Base-by-base conservation (phyloP, 2,888 invertebrate species). In the Nymphalis c-album region DNA sequence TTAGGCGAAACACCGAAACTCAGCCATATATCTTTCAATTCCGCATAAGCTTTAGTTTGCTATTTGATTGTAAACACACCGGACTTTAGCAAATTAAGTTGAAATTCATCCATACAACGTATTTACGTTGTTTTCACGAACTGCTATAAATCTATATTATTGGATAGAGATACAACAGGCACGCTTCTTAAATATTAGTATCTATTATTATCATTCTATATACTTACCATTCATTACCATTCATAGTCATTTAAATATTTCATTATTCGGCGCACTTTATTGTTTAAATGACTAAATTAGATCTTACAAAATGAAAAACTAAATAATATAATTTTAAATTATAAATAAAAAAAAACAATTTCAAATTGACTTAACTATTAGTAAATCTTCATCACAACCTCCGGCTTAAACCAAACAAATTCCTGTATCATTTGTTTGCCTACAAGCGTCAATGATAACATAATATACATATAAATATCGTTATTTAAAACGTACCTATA, bases 1-100 rank as follows among this genome's bases (percentile, higher is more conserved):
- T 80, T 77, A 79, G 76, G 79, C 79, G 80, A 82, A 88, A 88
- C 84, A 88, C 86, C 87, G 86, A 88, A 89, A 90, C 85, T 85
- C 82, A 80, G 85, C 83, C 85, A 86, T 88, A 87, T 88, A 88
- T 89, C 88, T 88, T 85, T 84, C 83, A 81, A 75, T 77, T 78
- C 72, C 74, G 74, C 73, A 72, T 75, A 75, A 76, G 75, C 80
- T 83, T 79, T 82, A 81, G 84, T 83, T 84, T 81, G 81, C 79
- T 76, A 77, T 80, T 69, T 73, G 67, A 72, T 71, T 75, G 76
- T 73, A 75, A 76, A 74, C 72, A 73, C 70, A 67, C 67, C 50
- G 64, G 63, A 72, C 68, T 74, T 70, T 61, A 72, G 65, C 67
- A 72, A 74, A 72, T 73, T 71, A 69, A 69, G 69, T 72, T 75